Evolutionary conservation across 2,888 invertebrate genomes (phyloP).

Genomic region (Drosophila kambysellisi): DNA sequence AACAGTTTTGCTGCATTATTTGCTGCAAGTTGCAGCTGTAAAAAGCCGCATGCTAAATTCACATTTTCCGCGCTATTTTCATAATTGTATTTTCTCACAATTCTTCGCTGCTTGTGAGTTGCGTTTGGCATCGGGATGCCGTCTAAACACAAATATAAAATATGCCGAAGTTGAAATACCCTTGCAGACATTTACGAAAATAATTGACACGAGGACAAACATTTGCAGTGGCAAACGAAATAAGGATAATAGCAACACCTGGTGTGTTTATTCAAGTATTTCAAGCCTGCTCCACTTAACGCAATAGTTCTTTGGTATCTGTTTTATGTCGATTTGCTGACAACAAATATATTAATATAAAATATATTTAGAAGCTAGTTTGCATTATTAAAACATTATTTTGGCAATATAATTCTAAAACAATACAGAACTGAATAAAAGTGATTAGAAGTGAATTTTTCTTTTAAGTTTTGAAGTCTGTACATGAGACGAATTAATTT

Average conservation of each 20-base stretch:
- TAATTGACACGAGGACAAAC: background rate
- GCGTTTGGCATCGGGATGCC: conserved; percentile 9
- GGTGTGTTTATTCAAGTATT: background rate
- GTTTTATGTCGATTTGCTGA: background rate
- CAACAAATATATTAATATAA: background rate
- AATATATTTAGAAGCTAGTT: background rate
- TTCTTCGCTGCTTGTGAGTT: conserved; percentile 7
- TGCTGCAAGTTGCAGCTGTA: conserved; percentile 16
- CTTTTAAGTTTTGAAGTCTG: background rate
- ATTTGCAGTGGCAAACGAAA: background rate
- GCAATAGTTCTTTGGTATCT: background rate
- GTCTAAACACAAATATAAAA: conserved; percentile 44
- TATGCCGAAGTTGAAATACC: conserved; percentile 7
- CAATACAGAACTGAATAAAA: background rate
- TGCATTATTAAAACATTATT: background rate
- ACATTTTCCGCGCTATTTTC: conserved; percentile 55
- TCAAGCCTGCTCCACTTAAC: background rate
- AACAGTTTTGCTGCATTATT: conserved; percentile 38
- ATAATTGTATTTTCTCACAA: conserved; percentile 68
- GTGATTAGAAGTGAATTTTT: background rate
- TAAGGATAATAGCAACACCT: background rate
- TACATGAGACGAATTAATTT: background rate
- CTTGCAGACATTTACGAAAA: background rate
- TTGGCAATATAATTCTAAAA: background rate
- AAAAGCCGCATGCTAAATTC: conserved; percentile 48